These are phyloP conservation scores for Amiota mariae DNA, from an alignment of 2,888 invertebrate species.

Conservation along the genomic window DNA sequence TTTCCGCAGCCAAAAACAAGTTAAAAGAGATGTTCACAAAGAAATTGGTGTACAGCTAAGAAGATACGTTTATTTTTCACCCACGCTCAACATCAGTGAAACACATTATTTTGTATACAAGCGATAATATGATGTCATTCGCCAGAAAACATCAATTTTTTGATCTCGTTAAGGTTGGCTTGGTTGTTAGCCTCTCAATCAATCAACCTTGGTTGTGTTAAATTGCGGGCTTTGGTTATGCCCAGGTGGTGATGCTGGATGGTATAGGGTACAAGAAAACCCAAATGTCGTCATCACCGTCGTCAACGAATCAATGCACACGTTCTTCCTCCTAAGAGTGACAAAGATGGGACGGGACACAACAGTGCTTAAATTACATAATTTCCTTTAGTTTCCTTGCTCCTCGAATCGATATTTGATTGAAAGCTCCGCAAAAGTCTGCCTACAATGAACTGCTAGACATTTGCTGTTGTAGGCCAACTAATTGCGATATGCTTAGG, in stretches of 20 bases:
- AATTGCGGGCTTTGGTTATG: neutral
- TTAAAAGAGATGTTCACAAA: no score
- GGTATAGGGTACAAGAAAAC: conserved; percentile 24
- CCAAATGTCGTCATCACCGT: conserved; percentile 32
- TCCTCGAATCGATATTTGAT: neutral
- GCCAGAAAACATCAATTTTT: neutral
- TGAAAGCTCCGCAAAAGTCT: conserved; percentile 11
- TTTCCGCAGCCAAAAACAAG: no score
- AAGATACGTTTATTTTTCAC: neutral
- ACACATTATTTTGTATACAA: neutral
- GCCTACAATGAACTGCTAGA: conserved; percentile 41
- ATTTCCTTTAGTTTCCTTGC: conserved; percentile 4
- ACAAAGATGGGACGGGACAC: conserved; percentile 29
- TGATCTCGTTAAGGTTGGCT: conserved; percentile 3
- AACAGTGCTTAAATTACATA: neutral
- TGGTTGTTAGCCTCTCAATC: neutral
- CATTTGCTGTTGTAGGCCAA: conserved; percentile 44
- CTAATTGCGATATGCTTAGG: conserved; percentile 47
- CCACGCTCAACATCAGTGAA: conserved; percentile 9
- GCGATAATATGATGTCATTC: conserved; percentile 11
- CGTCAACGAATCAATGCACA: conserved; percentile 36
- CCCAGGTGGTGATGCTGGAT: conserved; percentile 1
- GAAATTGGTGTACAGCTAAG: neutral
- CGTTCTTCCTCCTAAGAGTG: conserved; percentile 31
- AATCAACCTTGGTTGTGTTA: no score